Conservation (phyloP, 1,140 invertebrate genomes). For the Pygmarrhopalites habei region DNA sequence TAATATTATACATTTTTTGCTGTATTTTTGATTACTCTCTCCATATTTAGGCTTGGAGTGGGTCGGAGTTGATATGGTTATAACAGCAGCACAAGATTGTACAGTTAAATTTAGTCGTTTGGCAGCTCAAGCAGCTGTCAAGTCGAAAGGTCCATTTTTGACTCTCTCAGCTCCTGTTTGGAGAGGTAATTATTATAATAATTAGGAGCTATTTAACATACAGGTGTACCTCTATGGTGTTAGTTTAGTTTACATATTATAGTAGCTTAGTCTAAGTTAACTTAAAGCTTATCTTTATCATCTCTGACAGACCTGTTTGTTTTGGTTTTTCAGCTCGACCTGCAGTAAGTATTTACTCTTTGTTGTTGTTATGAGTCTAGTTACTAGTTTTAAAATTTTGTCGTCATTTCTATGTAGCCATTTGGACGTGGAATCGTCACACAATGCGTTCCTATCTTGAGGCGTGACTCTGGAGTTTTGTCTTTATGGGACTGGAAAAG, state of each 20-base stretch:
- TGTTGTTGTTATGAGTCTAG: no score
- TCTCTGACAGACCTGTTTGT: no score
- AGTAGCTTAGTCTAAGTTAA: not conserved
- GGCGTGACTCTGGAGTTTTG: constrained; percentile 69
- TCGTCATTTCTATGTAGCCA: constrained; percentile 53
- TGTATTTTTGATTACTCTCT: constrained; percentile 1
- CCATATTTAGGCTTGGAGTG: constrained; percentile 33
- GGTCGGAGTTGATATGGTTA: constrained; percentile 26
- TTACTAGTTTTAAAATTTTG: no score
- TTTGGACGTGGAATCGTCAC: constrained; percentile 88
- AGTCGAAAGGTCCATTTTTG: constrained; percentile 49
- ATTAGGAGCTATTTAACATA: constrained; percentile 3
- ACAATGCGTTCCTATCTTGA: constrained; percentile 72
- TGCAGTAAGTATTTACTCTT: no score
- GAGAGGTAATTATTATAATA: constrained; percentile 77
- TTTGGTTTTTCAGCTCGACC: no score
- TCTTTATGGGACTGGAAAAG: constrained; percentile 67
- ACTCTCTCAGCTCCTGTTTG: constrained; percentile 82
- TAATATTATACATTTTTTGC: not conserved
- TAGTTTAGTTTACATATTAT: no score
- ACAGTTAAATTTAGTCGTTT: constrained; percentile 69
- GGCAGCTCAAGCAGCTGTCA: constrained; percentile 13
- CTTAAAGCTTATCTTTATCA: no score
- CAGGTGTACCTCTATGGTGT: no score
- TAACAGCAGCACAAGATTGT: constrained; percentile 63